Evolutionary conservation across 2,888 invertebrate species (phyloP).

Genomic region (Andrena marginata): DNA sequence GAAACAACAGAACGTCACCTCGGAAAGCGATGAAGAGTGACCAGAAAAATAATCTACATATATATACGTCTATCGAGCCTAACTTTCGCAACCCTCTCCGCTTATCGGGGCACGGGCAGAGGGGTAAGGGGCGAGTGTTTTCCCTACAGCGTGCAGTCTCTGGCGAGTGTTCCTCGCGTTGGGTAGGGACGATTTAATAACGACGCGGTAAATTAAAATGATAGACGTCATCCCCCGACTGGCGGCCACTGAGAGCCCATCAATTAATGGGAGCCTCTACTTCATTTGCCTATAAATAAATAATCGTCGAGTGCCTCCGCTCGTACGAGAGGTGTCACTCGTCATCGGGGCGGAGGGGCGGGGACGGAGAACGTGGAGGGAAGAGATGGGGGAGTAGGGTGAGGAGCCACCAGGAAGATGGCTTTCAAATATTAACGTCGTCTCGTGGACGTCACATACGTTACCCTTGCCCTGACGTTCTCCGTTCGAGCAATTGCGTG

Average conservation of each 20-base stretch:
- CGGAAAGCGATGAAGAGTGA: slow-evolving; percentile 47
- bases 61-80: slow-evolving; percentile 29
- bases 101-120: neutral
- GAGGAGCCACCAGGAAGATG: slow-evolving; percentile 70
- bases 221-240: slow-evolving; percentile 80
- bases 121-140: slow-evolving; percentile 29
- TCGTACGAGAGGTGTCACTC: slow-evolving; percentile 77
- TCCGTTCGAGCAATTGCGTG: slow-evolving; percentile 65
- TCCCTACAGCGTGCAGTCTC: slow-evolving; percentile 44
- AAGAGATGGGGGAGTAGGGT: slow-evolving; percentile 60
- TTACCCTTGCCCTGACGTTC: slow-evolving; percentile 72
- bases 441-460: slow-evolving; percentile 80
- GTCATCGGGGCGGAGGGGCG: slow-evolving; percentile 64
- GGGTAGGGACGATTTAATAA: slow-evolving; percentile 77
- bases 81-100: slow-evolving; percentile 31
- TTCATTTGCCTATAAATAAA: slow-evolving; percentile 69
- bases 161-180: slow-evolving; percentile 53
- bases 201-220: slow-evolving; percentile 82
- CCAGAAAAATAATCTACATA: slow-evolving; percentile 18
- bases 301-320: slow-evolving; percentile 74
- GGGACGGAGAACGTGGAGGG: slow-evolving; percentile 50
- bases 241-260: slow-evolving; percentile 83
- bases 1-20: slow-evolving; percentile 49
- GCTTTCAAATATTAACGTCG: slow-evolving; percentile 82
- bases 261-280: slow-evolving; percentile 78